These are phyloP conservation scores for Pseudomyrmex concolor DNA, from an alignment of 1,140 invertebrate genomes.

Conservation along the genomic window DNA sequence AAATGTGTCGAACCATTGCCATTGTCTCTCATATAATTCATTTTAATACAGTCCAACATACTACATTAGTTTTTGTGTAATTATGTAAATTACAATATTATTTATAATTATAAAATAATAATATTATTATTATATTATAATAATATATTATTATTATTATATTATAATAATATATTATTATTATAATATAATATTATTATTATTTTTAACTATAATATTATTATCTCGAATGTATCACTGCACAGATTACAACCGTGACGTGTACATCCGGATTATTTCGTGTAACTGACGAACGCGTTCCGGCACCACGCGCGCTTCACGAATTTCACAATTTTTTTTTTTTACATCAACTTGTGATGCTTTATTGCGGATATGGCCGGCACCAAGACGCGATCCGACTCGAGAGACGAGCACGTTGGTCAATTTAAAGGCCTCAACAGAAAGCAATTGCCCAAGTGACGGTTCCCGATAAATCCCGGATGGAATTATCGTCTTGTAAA, in stretches of 20 bases:
- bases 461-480: constrained; percentile 40
- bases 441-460: constrained; percentile 51
- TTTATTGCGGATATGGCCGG: neutral
- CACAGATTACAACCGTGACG: no score
- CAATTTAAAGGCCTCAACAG: constrained; percentile 15
- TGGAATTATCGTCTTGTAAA: constrained; percentile 52
- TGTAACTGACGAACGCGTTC: neutral
- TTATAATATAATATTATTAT: no score
- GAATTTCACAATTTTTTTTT: constrained; percentile 20
- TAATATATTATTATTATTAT: no score
- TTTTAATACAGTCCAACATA: neutral
- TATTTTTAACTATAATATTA: neutral
- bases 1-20: no score
- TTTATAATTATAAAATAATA: no score
- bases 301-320: neutral
- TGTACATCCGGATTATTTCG: constrained; percentile 2
- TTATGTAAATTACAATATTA: constrained; percentile 12
- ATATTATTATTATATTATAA: no score
- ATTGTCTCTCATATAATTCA: neutral
- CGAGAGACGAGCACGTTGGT: neutral
- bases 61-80: neutral
- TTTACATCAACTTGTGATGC: neutral
- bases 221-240: neutral
- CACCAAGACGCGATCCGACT: neutral
- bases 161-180: no score